Percentiles rank a stretch among this genome's conserved stretches.
phyloP scores from a whole-genome alignment of 2,888 invertebrate species.

The Caenorhabditis parvicauda region DNA sequence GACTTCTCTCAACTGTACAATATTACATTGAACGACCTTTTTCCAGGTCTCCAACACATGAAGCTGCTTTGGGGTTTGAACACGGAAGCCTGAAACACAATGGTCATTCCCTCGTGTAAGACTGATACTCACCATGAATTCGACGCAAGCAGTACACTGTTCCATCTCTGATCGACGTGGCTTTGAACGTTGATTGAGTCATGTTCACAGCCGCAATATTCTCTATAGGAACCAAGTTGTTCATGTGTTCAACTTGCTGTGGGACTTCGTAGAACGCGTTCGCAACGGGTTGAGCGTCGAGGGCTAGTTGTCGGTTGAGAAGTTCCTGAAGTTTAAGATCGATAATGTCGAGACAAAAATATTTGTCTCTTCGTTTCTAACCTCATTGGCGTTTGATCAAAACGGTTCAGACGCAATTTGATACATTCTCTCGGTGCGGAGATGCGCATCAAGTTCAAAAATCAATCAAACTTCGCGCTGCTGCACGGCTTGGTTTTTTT shows the following conservation, averaged over 20 bases:
- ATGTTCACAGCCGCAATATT: slow-evolving; percentile 13
- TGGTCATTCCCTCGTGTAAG: background rate
- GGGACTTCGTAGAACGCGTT: slow-evolving; percentile 35
- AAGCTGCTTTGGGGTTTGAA: slow-evolving; percentile 81
- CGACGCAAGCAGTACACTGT: slow-evolving; percentile 41
- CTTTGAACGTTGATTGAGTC: slow-evolving; percentile 32
- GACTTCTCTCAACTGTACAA: slow-evolving; percentile 85
- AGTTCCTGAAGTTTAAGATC: slow-evolving; percentile 33
- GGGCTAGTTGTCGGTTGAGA: slow-evolving; percentile 41
- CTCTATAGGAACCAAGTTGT: slow-evolving; percentile 40
- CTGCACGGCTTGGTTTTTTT: too few relatives aligned
- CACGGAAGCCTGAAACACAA: slow-evolving; percentile 72
- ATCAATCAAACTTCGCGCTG: too few relatives aligned
- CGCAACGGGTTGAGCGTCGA: slow-evolving; percentile 34
- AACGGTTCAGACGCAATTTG: too few relatives aligned
- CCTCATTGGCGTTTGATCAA: too few relatives aligned
- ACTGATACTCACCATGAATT: slow-evolving; percentile 34
- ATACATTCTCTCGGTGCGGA: too few relatives aligned
- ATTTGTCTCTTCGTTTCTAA: too few relatives aligned
- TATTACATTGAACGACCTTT: slow-evolving; percentile 84
- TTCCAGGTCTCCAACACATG: slow-evolving; percentile 88
- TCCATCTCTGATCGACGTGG: slow-evolving; percentile 39
- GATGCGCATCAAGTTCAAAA: too few relatives aligned
- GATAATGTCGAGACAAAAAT: background rate
- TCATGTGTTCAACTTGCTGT: slow-evolving; percentile 35